phyloP scores from a whole-genome alignment of 2,113 vertebrate genomes.

The Circaetus cinerascens region DNA sequence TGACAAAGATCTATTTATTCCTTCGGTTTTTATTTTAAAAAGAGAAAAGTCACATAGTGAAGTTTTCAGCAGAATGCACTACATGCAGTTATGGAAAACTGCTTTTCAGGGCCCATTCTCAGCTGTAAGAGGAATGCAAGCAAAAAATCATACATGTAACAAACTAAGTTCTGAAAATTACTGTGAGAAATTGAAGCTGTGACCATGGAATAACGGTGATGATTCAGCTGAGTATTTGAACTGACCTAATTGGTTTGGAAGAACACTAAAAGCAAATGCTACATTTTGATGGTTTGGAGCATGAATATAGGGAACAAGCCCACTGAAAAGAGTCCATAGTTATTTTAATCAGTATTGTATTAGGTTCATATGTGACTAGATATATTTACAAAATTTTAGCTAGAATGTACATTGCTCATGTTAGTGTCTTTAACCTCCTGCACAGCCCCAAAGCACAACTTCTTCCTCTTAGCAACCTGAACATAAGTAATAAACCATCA shows the following conservation, averaged over 20 bases:
- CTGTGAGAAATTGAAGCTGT: not conserved
- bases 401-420: not conserved
- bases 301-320: not conserved
- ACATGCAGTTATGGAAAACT: not conserved
- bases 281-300: not conserved
- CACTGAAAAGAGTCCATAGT: not conserved
- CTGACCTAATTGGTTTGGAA: not conserved
- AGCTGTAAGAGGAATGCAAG: not conserved
- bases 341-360: not conserved
- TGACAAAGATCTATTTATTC: not conserved
- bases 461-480: not conserved
- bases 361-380: not conserved
- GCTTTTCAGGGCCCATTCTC: not conserved
- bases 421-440: not conserved
- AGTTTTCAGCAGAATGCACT: not conserved
- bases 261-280: not conserved
- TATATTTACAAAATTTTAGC: not conserved
- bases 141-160: not conserved
- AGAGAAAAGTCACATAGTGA: rapidly evolving
- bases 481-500: not conserved
- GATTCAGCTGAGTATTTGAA: not conserved
- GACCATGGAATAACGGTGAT: not conserved
- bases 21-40: not conserved
- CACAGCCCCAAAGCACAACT: not conserved
- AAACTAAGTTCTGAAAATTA: not conserved